phyloP scores from a whole-genome alignment of 2,113 vertebrate species.

The Talpa occidentalis region DNA sequence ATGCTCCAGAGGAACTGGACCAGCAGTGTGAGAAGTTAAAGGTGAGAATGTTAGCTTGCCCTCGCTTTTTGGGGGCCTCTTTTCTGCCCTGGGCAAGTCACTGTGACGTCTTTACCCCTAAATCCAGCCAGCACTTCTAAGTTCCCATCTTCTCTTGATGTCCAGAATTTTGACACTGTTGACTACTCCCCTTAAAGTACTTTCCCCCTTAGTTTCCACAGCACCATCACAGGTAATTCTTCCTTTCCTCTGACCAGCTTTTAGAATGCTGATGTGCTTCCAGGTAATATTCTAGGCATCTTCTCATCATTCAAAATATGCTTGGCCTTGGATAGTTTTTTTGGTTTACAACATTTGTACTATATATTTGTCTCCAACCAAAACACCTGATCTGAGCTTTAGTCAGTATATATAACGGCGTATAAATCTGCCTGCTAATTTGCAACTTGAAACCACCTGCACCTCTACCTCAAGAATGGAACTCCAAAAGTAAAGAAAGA shows the following conservation, averaged over 20 bases:
- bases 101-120: background rate
- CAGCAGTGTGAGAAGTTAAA: conserved; percentile 90
- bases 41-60: conserved; percentile 84
- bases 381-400: background rate
- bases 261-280: background rate
- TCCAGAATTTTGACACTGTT: background rate
- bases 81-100: background rate
- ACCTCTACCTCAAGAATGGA: background rate
- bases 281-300: background rate
- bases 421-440: background rate
- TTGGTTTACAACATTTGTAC: no score
- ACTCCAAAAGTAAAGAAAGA: background rate
- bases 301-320: conserved; percentile 29
- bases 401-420: background rate
- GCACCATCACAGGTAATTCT: background rate
- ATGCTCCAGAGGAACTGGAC: conserved; percentile 83
- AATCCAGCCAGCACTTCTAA: background rate
- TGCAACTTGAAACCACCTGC: background rate
- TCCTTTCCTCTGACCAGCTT: background rate
- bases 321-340: background rate
- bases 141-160: background rate
- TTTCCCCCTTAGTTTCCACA: conserved; percentile 9
- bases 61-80: background rate
- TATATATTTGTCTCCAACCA: conserved; percentile 2
- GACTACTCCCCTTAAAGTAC: background rate